These are phyloP conservation scores for Sprattus sprattus DNA, from an alignment of 2,113 vertebrate species.

Conservation along the genomic window DNA sequence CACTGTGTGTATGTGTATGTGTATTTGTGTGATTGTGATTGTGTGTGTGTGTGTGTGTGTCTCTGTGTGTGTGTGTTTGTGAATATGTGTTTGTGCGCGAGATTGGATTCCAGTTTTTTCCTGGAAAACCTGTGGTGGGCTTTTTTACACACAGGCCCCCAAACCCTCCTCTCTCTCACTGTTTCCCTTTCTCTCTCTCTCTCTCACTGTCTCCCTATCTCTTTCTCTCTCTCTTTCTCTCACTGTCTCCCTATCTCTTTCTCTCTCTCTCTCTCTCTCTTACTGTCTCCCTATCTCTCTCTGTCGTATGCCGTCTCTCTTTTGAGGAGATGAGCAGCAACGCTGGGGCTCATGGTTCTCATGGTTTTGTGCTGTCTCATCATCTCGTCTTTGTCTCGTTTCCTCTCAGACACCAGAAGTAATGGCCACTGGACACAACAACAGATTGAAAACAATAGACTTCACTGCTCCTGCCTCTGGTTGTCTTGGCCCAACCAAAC, in stretches of 20 bases:
- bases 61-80: constrained; percentile 9
- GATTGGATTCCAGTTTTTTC: not conserved
- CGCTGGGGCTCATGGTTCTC: not conserved
- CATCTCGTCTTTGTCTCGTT: not conserved
- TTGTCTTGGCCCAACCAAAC: not conserved
- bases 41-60: not conserved
- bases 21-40: not conserved
- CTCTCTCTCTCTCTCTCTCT: not conserved
- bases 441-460: too few species aligned
- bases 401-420: not conserved
- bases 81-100: not conserved
- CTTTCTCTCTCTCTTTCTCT: not conserved
- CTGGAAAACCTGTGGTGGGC: not conserved
- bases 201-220: not conserved
- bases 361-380: not conserved
- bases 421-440: not conserved
- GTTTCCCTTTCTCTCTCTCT: not conserved
- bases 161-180: not conserved
- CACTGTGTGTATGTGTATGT: constrained; percentile 9
- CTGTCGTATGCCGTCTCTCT: not conserved
- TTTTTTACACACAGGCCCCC: not conserved
- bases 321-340: not conserved
- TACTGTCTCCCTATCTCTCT: not conserved
- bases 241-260: not conserved
- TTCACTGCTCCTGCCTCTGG: too few species aligned